phyloP scores from a whole-genome alignment of 2,888 invertebrate genomes.

The Tenodera sinensis region DNA sequence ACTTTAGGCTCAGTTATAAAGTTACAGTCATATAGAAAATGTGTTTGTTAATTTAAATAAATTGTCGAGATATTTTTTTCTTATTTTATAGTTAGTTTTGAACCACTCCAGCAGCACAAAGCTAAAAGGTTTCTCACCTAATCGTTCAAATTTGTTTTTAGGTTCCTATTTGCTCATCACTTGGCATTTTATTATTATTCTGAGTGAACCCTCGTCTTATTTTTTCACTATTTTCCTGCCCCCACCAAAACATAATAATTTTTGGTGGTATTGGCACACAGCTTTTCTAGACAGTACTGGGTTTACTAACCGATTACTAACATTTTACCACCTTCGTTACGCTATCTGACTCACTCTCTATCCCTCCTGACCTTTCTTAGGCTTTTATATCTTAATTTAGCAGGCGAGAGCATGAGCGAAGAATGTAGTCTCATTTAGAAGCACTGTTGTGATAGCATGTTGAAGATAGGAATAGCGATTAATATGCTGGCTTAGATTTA shows the following conservation, averaged over 20 bases:
- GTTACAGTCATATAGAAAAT: neutral
- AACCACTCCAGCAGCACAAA: neutral
- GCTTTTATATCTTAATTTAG: conserved; percentile 38
- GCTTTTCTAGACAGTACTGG: conserved; percentile 12
- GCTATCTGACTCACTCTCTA: conserved; percentile 29
- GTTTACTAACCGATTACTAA: conserved; percentile 18
- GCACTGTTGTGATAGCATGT: neutral
- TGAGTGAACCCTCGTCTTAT: conserved; percentile 16
- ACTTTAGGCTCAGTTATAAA: neutral
- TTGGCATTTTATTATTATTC: neutral
- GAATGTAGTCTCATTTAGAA: neutral
- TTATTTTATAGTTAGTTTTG: neutral
- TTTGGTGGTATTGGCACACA: conserved; percentile 22
- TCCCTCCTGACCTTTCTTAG: conserved; percentile 19
- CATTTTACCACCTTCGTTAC: conserved; percentile 31
- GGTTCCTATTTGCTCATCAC: conserved; percentile 19
- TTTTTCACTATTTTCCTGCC: conserved; percentile 22
- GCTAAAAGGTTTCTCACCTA: neutral
- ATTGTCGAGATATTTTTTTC: neutral
- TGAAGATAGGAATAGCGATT: neutral
- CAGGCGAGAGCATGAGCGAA: conserved; percentile 6
- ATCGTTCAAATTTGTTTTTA: conserved; percentile 11
- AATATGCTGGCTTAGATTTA: neutral
- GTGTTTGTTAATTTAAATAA: neutral
- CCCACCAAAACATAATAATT: neutral